phyloP scores from a whole-genome alignment of 2,797 vertebrate species.

The Syngnathus acus region DNA sequence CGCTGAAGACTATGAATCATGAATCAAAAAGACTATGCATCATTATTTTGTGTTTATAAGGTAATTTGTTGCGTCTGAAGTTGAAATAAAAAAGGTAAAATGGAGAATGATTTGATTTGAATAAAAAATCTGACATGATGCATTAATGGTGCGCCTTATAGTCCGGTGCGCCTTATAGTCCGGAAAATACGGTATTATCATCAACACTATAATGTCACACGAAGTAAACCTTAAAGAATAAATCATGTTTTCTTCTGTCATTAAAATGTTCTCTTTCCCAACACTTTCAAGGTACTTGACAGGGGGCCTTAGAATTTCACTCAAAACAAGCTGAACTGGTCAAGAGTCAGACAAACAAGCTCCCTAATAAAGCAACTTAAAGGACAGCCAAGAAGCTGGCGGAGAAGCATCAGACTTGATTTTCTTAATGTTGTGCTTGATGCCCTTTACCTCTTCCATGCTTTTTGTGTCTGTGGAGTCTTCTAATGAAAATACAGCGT shows the following conservation, averaged over 20 bases:
- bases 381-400: constrained; percentile 9
- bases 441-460: constrained; percentile 50
- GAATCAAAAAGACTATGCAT: too few relatives aligned
- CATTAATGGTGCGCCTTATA: too few relatives aligned
- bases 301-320: constrained; percentile 16
- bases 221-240: too few relatives aligned
- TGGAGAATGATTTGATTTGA: too few relatives aligned
- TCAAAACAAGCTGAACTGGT: constrained; percentile 27
- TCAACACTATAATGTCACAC: too few relatives aligned
- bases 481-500: constrained; percentile 52
- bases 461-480: constrained; percentile 39
- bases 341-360: constrained; percentile 41
- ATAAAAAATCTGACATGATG: too few relatives aligned
- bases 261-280: background rate
- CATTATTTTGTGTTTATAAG: too few relatives aligned
- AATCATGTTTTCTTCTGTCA: background rate
- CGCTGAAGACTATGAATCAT: too few relatives aligned
- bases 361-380: constrained; percentile 41
- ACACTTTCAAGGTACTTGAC: background rate
- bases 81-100: too few relatives aligned
- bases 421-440: constrained; percentile 48
- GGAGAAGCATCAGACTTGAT: constrained; percentile 46
- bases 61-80: too few relatives aligned
- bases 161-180: too few relatives aligned
- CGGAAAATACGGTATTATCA: too few relatives aligned